Conservation (phyloP, 92 coral and sea anemone genomes). For the Heliopora coerulea region DNA sequence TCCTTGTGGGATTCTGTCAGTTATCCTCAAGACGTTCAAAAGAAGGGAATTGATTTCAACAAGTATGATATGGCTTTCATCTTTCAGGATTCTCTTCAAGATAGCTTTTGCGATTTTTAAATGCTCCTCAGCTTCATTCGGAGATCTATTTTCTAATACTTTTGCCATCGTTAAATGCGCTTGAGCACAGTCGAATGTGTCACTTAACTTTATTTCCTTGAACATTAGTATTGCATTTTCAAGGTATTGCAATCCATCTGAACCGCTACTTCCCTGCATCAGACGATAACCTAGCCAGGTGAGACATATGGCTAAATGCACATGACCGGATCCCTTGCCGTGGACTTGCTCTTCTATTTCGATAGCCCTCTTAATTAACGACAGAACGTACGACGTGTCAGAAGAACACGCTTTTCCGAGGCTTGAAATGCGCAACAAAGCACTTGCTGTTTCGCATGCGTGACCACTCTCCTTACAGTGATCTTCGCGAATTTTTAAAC, state of each 20-base stretch:
- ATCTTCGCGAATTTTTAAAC: too few relatives aligned
- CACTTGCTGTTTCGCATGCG: constrained; percentile 16
- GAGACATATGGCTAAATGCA: constrained; percentile 21
- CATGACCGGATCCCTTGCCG: constrained; percentile 10
- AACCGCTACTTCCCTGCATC: background rate
- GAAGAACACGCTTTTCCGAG: background rate
- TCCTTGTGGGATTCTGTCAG: constrained; percentile 12
- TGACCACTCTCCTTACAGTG: constrained; percentile 7
- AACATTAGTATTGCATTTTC: constrained; percentile 2
- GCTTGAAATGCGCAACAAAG: constrained; percentile 15
- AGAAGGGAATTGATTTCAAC: constrained; percentile 26
- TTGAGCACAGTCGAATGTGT: background rate
- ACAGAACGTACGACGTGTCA: too few relatives aligned
- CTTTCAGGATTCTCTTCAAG: background rate
- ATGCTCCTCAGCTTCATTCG: constrained; percentile 28
- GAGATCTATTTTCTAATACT: constrained; percentile 22
- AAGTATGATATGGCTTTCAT: constrained; percentile 16
- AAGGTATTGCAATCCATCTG: constrained; percentile 17
- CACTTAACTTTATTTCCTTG: constrained; percentile 10
- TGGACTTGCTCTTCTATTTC: constrained; percentile 37
- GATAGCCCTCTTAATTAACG: constrained; percentile 7
- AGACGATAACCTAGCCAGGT: constrained; percentile 15
- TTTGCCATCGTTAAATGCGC: constrained; percentile 2
- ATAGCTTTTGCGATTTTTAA: constrained; percentile 16
- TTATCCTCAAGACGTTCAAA: constrained; percentile 10